Base-by-base conservation (phyloP, 1,140 invertebrate species). In the Drosophila repletoides region DNA sequence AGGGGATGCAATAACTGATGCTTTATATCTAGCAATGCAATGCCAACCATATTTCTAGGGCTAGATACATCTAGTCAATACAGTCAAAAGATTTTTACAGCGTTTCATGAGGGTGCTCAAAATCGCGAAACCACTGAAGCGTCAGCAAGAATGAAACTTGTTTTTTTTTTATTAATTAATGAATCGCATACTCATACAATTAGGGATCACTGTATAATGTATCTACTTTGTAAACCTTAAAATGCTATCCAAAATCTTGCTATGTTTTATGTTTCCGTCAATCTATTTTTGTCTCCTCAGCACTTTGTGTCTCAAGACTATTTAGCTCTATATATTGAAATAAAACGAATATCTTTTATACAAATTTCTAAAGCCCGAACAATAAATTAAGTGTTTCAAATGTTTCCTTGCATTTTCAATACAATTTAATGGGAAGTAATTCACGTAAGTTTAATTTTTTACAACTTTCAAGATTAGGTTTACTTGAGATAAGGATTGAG, bases 31-130 rank as follows among this genome's bases (percentile, higher is more conserved):
- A 86, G 87, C 74, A 79, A 76, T 64, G 53, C 74, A 80, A 64
- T 77, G 76, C 73, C 83, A 79, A 77, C 74, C 51, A 76, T 69
- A 81, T 80, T 66, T 87, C 81, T 74, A 88, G 84, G 87, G 88
- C 88, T 89, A 87, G 88, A 89, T 89, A 83, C 70, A 73, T 89
- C 88, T 89, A 89, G 88, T 89, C 88, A 88, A 80, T 72, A 72
- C 87, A 89, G 74, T 88, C 67, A 83, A 60, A 86, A 73, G 56
- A 71, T 81, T 80, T 75, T 74, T 52, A 61, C 43, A 80, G 63
- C 61, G 72, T 68, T 76, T 76, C 64, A 72, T 31, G 36, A 68
- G 68, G 76, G 79, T 86, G 79, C 77, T 72, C 56, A 59, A 19
- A 36, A 51, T 26, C 24, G 41, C 24, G 61, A 61, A 61, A 51